Conservation (phyloP, 2,888 invertebrate species). For the Apocheima hispidaria region DNA sequence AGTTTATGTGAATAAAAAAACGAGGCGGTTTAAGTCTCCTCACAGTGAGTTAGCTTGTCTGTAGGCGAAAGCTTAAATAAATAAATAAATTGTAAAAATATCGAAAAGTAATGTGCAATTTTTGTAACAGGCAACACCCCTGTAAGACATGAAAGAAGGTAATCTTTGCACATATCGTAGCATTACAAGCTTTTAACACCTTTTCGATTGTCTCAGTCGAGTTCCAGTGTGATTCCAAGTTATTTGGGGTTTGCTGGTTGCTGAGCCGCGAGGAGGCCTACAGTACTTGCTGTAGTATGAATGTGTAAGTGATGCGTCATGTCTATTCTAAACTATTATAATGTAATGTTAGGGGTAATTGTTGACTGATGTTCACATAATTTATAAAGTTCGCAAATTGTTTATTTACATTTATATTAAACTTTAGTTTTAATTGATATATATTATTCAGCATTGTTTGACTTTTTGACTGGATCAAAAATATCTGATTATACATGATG, state of each 20-base stretch:
- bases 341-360: slow-evolving; percentile 43
- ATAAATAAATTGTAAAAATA: no score
- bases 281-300: slow-evolving; percentile 18
- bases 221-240: neutral
- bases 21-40: neutral
- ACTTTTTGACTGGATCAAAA: slow-evolving; percentile 83
- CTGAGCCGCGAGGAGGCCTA: neutral
- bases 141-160: no score
- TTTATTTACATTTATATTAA: slow-evolving; percentile 67
- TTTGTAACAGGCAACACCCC: no score
- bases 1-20: neutral
- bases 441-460: slow-evolving; percentile 40
- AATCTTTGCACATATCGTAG: no score
- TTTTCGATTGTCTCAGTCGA: neutral
- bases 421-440: slow-evolving; percentile 55
- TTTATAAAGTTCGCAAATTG: slow-evolving; percentile 70
- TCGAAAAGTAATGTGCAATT: no score
- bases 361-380: slow-evolving; percentile 80
- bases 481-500: slow-evolving; percentile 74
- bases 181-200: no score
- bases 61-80: neutral
- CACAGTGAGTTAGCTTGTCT: neutral
- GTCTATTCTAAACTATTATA: slow-evolving; percentile 32
- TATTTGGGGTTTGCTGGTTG: neutral
- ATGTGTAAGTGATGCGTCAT: slow-evolving; percentile 30